Conservation (phyloP, 2,797 vertebrate genomes). For the Dryobates pubescens region DNA sequence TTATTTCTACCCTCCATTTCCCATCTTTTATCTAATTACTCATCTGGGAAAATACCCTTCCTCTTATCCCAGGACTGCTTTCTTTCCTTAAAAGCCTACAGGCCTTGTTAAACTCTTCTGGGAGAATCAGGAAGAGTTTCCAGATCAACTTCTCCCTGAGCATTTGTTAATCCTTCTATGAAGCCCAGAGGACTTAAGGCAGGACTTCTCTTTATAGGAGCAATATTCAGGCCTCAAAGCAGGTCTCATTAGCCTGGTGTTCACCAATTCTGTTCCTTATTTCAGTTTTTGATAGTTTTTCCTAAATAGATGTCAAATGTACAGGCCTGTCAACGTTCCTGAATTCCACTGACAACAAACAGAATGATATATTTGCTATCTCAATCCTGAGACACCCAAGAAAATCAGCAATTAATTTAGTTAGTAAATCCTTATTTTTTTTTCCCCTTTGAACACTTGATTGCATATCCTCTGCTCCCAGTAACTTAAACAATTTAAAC, state of each 20-base stretch:
- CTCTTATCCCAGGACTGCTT: neutral
- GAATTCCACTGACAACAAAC: constrained; percentile 6
- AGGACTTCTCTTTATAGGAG: neutral
- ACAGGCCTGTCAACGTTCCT: neutral
- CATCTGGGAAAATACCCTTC: neutral
- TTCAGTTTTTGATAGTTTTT: neutral
- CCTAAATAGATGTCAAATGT: neutral
- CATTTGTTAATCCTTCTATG: neutral
- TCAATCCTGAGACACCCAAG: neutral
- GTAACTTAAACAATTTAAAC: constrained; percentile 20
- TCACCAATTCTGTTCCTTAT: neutral
- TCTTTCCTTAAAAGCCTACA: neutral
- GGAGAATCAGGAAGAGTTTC: neutral
- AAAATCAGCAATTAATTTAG: constrained; percentile 18
- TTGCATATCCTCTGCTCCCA: neutral
- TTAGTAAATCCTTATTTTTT: constrained; percentile 3
- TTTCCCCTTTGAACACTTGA: neutral
- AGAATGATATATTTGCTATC: neutral
- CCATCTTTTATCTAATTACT: neutral
- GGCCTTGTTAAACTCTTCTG: neutral
- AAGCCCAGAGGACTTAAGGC: neutral
- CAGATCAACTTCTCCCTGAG: neutral
- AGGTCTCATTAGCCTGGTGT: neutral
- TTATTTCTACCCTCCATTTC: neutral
- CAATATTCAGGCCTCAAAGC: neutral